A percentile compares a stretch with the other conserved stretches of the same genome.
Conservation (phyloP, 2,888 invertebrate genomes). For the Carcina quercana region DNA sequence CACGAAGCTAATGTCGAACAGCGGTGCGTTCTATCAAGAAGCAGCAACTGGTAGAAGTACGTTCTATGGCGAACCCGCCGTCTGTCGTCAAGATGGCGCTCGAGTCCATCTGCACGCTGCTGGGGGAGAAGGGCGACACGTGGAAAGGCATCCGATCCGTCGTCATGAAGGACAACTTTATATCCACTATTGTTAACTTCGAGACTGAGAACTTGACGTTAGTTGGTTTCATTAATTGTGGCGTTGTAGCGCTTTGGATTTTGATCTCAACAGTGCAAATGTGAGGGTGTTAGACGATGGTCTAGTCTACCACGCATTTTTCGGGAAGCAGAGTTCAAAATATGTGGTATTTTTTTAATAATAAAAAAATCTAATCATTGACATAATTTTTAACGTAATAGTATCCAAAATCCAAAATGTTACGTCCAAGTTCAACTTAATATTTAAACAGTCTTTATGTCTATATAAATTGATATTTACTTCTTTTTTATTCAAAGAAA, state of each 20-base stretch:
- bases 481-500: constrained; percentile 26
- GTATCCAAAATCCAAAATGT: too few relatives aligned
- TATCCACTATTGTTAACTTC: constrained; percentile 95
- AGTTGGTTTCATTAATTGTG: constrained; percentile 48
- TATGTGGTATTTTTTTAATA: too few relatives aligned
- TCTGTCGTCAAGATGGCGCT: constrained; percentile 93
- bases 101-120: constrained; percentile 94
- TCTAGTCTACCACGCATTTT: too few relatives aligned
- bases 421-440: too few relatives aligned
- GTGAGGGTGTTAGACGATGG: too few relatives aligned
- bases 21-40: constrained; percentile 98
- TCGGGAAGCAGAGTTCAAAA: too few relatives aligned
- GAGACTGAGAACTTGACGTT: constrained; percentile 95
- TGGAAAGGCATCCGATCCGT: constrained; percentile 95
- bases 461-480: background rate
- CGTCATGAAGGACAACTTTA: constrained; percentile 96
- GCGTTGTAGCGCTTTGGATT: background rate
- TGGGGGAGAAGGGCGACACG: constrained; percentile 92
- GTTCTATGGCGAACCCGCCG: constrained; percentile 96
- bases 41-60: constrained; percentile 95
- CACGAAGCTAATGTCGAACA: constrained; percentile 44
- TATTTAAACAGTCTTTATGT: background rate
- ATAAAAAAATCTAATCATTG: too few relatives aligned
- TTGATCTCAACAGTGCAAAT: too few relatives aligned
- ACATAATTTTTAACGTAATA: too few relatives aligned